Base-by-base conservation (phyloP, 2,113 vertebrate species). In the Actenoides lindsayi region DNA sequence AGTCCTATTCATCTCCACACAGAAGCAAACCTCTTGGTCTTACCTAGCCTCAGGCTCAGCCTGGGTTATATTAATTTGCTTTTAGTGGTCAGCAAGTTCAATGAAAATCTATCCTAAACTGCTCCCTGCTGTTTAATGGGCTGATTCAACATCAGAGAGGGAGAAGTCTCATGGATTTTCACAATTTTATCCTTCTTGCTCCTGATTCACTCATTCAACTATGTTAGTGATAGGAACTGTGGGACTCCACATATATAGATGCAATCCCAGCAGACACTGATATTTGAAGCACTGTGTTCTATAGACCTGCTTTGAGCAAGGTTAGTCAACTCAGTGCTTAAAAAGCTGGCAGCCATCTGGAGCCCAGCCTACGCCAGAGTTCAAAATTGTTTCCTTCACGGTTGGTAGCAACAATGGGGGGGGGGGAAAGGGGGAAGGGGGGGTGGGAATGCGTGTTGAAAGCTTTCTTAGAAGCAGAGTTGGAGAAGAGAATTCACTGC, bases 271-370 rank as follows among this genome's bases (percentile, higher is more conserved):
- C 94, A 96, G 94, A 96, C 83, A 89, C 54, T 87, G 90, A 84
- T 96, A 95, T 96, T 94, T 96, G 90, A 94, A 96, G 95, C 86
- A 56, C 96, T 92, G 64, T 92, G 80, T 90, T 97, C 85, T 74
- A 28, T n/a, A 95, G 96, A 94, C 85, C 96, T 96, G 85, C 92
- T 96, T 92, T 93, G 93, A 96, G 90, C 68, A 96, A 93, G 96
- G 96, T 96, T 97, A 96, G 92, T 92, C 93, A 96, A 96, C 85
- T 83, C 85, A 75, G 96, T 7, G 8, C 90, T 96, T 95, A 78
- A 93, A 96, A 95, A 93, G 88, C 96, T 93, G 88, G 94, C 90
- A 96, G 94, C 96, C 92, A 94, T 94, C 93, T 96, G 96, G 96
- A 96, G 85, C 84, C 83, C 92, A 94, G 90, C 94, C 94, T 94